Base-by-base conservation (phyloP, 2,888 invertebrate genomes). In the Thalpophila matura region DNA sequence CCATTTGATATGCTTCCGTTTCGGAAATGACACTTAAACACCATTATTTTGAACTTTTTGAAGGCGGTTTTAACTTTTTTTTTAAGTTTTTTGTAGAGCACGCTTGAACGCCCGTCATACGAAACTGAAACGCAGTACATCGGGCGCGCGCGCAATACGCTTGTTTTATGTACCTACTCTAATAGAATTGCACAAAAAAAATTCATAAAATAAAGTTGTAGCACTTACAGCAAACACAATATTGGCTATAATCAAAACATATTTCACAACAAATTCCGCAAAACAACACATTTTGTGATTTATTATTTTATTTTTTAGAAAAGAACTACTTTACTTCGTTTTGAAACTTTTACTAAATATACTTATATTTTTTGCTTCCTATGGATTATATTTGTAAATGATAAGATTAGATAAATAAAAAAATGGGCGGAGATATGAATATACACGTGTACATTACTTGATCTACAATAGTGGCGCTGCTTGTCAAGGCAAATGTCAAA, bases 271-370 rank as follows among this genome's bases (percentile, higher is more conserved):
- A 55, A 86, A 86, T 18, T 74, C 79, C 0, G 74, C 79, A 0
- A 64, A 47, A 58, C 84, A 87, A 80, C 90, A 90, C 91, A 91
- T 91, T 74, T 84, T 88, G n/a, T n/a, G 37, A 40, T 22, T 24
- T 47, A 2, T 53, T 45, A 38, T 37, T 42, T 1, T 1, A 7
- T 10, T 3, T 29, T 7, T 10, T 0, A 1, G 3, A 16, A 50
- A 42, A 10, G 1, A 10, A 43, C 51, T 49, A 9, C 9, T 0
- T 24, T n/a, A 2, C 18, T 9, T 6, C 24, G 51, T 16, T 29
- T 10, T 20, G 10, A 10, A 6, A 18, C 16, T 18, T 29, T 6
- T 6, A 73, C 68, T 73, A 38, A 29, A 66, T 38, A 35, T 37
- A n/a, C n/a, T n/a, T n/a, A n/a, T 7, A n/a, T 18, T 24, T 29